Base-by-base conservation (phyloP, 2,797 vertebrate genomes). In the Microctenopoma stevenorrisi region DNA sequence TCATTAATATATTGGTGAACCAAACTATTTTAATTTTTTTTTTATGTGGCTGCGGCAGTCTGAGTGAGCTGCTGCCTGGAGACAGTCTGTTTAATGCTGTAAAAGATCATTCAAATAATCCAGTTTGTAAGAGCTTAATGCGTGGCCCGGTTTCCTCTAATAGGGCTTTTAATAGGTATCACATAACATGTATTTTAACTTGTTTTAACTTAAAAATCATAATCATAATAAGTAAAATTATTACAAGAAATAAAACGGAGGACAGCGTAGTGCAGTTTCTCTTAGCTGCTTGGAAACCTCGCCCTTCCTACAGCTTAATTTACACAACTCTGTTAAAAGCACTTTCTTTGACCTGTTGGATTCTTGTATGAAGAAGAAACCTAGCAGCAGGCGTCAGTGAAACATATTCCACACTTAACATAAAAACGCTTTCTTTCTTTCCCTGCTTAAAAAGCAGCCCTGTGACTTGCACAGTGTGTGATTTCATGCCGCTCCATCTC, bases 261-360 rank as follows among this genome's bases (percentile, higher is more conserved):
- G 37, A 38, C 37, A 11, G 1, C 12, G 10, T 40, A 40, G 10
- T 40, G 38, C 37, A 38, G 3, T 51, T 26, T 40, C 14, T 44
- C 1, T 33, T 14, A 52, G 56, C 16, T 61, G 37, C 38, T 58
- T 38, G 11, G 8, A 66, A 75, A 57, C 81, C 74, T 71, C 79
- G 60, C 76, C 75, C 61, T 62, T 6, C 15, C 49, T 28, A 66
- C 55, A 11, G 38, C 79, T 88, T 83, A 63, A 87, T 91, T 92
- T 81, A 67, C 89, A 91, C 42, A 65, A 25, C 57, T 76, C 64
- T 64, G 87, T 62, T 68, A 84, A 70, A 65, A 74, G 56, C 53
- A 46, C 72, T 38, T 30, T 68, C 65, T 78, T 18, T 74, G 72
- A 76, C 76, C n/a, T 25, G 46, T 8, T 66, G 52, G 64, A 76